phyloP scores from a whole-genome alignment of 2,113 vertebrate genomes.

The Acrocephalus arundinaceus region DNA sequence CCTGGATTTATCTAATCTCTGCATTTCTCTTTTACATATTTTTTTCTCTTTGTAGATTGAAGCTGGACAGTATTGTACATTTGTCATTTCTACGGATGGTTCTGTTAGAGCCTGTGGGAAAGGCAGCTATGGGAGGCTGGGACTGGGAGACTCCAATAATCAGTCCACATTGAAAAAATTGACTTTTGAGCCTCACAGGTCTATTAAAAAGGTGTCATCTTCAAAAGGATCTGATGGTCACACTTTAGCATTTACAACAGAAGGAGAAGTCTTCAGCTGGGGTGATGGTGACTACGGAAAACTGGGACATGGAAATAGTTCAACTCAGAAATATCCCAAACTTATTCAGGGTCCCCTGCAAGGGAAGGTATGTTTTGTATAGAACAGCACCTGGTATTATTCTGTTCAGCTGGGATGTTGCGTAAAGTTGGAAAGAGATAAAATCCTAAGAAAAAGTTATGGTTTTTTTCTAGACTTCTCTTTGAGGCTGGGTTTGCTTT shows the following conservation, averaged over 20 bases:
- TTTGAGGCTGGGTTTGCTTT: background rate
- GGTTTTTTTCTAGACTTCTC: background rate
- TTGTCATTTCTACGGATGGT: constrained; percentile 85
- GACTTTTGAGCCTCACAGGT: constrained; percentile 86
- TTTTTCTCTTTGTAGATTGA: constrained; percentile 77
- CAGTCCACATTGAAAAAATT: constrained; percentile 87
- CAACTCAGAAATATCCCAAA: constrained; percentile 87
- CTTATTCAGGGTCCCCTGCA: constrained; percentile 86
- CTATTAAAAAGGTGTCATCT: constrained; percentile 86
- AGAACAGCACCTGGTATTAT: background rate
- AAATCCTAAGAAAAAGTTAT: background rate
- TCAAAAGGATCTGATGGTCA: constrained; percentile 89
- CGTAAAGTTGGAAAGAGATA: background rate
- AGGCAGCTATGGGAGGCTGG: constrained; percentile 85
- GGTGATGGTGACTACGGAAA: constrained; percentile 87
- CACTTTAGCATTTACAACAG: constrained; percentile 84
- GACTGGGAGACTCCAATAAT: constrained; percentile 86
- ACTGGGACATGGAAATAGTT: constrained; percentile 86
- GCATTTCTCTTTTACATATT: background rate
- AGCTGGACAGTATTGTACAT: constrained; percentile 87
- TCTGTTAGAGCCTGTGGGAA: constrained; percentile 87
- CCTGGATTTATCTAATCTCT: background rate
- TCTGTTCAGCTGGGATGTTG: background rate
- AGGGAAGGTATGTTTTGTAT: constrained; percentile 77
- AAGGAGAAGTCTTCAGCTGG: constrained; percentile 89